These are phyloP conservation scores for Mamestra brassicae DNA, from an alignment of 2,888 invertebrate species.

Conservation along the genomic window DNA sequence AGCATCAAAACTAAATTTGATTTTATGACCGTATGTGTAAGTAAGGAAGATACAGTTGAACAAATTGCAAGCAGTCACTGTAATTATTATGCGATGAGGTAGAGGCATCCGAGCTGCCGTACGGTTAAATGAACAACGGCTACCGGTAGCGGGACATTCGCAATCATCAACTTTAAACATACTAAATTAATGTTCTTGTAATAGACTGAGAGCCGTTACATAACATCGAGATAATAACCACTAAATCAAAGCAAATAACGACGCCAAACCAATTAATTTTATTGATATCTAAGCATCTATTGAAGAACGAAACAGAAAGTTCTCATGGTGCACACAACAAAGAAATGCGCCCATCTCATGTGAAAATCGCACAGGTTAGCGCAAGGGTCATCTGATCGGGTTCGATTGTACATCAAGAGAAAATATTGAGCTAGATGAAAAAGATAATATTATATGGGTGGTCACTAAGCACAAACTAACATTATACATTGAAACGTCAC, in stretches of 20 bases:
- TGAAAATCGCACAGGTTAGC: conserved; percentile 79
- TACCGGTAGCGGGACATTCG: conserved; percentile 76
- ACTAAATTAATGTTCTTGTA: conserved; percentile 76
- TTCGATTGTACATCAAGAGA: conserved; percentile 83
- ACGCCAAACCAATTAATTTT: conserved; percentile 38
- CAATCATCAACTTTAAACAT: conserved; percentile 73
- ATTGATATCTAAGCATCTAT: conserved; percentile 43
- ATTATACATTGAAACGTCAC: conserved; percentile 58
- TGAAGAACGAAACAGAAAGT: conserved; percentile 65
- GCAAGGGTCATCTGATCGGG: conserved; percentile 82
- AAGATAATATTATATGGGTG: conserved; percentile 75
- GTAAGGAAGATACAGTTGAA: conserved; percentile 68
- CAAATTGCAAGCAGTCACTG: conserved; percentile 74
- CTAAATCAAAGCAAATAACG: conserved; percentile 40
- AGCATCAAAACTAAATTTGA: conserved; percentile 44
- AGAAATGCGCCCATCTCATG: conserved; percentile 70
- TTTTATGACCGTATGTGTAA: conserved; percentile 53
- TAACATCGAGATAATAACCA: conserved; percentile 56
- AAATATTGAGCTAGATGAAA: conserved; percentile 84
- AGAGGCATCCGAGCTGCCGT: conserved; percentile 70
- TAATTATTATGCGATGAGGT: conserved; percentile 80
- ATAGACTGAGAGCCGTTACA: conserved; percentile 70
- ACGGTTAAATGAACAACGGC: conserved; percentile 76
- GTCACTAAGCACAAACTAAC: conserved; percentile 64
- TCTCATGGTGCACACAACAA: conserved; percentile 62